Percentiles rank a stretch among this genome's conserved stretches.
Conservation (phyloP, 1,140 invertebrate species). For the Hylyphantes graminicola region DNA sequence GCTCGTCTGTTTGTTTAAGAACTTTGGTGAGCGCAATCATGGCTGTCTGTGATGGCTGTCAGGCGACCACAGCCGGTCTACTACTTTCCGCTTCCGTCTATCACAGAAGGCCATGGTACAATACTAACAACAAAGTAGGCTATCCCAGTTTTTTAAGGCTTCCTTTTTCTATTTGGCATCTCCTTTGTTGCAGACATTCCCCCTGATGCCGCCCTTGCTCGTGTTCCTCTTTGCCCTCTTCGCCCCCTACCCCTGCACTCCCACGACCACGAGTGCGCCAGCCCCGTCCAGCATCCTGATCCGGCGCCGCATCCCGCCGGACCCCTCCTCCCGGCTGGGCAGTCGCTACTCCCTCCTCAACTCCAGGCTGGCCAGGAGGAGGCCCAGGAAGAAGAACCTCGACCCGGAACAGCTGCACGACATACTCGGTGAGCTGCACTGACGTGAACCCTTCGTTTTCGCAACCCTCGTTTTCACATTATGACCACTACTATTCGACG, state of each 20-base stretch:
- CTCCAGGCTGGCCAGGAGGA: constrained; percentile 7
- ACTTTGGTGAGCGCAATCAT: too few relatives aligned
- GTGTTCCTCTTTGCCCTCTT: not conserved
- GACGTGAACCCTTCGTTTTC: too few relatives aligned
- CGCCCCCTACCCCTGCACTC: not conserved
- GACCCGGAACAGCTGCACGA: constrained; percentile 32
- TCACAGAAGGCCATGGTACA: too few relatives aligned
- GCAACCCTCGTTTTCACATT: too few relatives aligned
- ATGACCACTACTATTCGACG: too few relatives aligned
- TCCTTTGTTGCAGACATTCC: not conserved
- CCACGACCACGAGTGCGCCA: not conserved
- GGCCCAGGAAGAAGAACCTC: constrained; percentile 49
- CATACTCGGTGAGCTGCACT: constrained; percentile 26
- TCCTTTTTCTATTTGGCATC: not conserved
- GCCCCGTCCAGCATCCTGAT: not conserved
- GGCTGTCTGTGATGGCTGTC: too few relatives aligned
- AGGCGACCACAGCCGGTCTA: too few relatives aligned
- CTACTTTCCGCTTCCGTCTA: too few relatives aligned
- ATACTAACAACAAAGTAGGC: too few relatives aligned
- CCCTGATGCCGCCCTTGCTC: not conserved
- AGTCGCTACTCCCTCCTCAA: constrained; percentile 33
- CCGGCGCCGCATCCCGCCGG: not conserved
- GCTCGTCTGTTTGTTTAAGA: too few relatives aligned
- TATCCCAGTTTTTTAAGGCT: not conserved
- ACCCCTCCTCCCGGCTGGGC: not conserved